Base-by-base conservation (phyloP, 2,888 invertebrate species). In the Globia sparganii region DNA sequence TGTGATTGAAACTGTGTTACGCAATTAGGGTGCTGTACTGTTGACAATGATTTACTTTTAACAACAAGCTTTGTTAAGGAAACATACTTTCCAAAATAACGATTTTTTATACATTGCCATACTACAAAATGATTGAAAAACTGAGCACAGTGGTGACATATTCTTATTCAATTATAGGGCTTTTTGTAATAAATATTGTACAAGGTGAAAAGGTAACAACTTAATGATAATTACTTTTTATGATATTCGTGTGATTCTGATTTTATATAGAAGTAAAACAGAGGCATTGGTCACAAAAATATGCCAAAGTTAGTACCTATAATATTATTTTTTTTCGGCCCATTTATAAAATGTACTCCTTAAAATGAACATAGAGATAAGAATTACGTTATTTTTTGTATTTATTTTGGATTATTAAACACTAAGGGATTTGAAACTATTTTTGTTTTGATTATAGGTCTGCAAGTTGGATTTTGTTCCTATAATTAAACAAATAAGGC, bases 221-320 rank as follows among this genome's bases (percentile, higher is more conserved):
- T 43, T 77, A 70, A 71, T 78, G n/a, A 72, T 77, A 76, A 78
- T 81, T 64, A 75, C 49, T 75, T 67, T 40, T 72, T 75, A 83
- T 77, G 62, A 72, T 79, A 67, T 83, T 78, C 78, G 66, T 72
- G 75, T 80, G 77, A 80, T 79, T 67, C 73, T 83, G 72, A 74
- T 82, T 83, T 85, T 83, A 78, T 77, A 76, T 74, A 49, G 67
- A 79, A 79, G 68, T 83, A 75, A 75, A 86, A 74, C 75, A 77
- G 76, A 90, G 89, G 88, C 91, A 91, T 94, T 91, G 91, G 94
- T 94, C 94, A 94, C 94, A 94, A 94, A 93, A 90, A 89, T 93
- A 94, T 93, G 93, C 96, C 95, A 95, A 96, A 96, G 95, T 92
- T 95, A 95, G 93, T 87, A 83, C 80, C 69, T 83, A 83, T 70